Conservation (phyloP, 2,888 invertebrate genomes). For the Polietes domitor region DNA sequence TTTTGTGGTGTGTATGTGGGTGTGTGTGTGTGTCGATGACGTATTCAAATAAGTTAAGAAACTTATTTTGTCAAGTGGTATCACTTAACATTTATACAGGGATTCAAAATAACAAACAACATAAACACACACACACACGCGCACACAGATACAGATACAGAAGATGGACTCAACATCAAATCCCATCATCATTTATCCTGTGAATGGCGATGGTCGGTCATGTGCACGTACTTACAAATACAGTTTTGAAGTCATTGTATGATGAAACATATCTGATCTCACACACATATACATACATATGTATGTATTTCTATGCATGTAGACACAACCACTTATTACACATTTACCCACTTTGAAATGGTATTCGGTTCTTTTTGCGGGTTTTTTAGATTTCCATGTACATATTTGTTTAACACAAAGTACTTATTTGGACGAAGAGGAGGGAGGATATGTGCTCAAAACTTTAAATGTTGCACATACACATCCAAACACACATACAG, state of each 20-base stretch:
- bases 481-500: too few relatives aligned
- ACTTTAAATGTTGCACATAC: background rate
- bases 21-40: background rate
- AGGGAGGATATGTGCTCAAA: too few relatives aligned
- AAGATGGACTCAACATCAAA: constrained; percentile 14
- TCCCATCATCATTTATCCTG: constrained; percentile 36
- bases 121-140: background rate
- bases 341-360: constrained; percentile 11
- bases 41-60: constrained; percentile 50
- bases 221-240: constrained; percentile 9
- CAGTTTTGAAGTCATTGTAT: background rate
- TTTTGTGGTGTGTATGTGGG: background rate
- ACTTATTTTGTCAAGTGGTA: constrained; percentile 60
- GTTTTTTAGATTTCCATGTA: background rate
- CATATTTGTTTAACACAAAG: constrained; percentile 3
- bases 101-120: constrained; percentile 33
- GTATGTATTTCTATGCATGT: too few relatives aligned
- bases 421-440: background rate
- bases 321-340: constrained; percentile 6
- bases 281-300: background rate
- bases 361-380: constrained; percentile 1
- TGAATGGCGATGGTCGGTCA: constrained; percentile 47
- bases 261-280: background rate
- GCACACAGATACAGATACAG: too few relatives aligned
- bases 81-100: constrained; percentile 52